Conservation (phyloP, 2,113 vertebrate genomes). For the Oxyura jamaicensis region DNA sequence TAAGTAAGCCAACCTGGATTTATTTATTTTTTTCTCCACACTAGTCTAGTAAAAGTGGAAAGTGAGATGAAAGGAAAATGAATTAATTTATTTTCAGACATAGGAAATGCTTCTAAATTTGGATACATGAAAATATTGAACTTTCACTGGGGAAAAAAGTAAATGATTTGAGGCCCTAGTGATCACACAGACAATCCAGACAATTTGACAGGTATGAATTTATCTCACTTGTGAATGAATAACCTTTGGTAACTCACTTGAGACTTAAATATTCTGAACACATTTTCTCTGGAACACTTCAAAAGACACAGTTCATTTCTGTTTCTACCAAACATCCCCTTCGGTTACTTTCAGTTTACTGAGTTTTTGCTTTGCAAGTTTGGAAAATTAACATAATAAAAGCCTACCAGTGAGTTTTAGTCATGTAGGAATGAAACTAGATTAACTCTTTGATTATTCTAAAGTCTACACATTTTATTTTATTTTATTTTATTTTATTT, state of each 20-base stretch:
- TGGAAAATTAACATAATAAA: slow-evolving; percentile 79
- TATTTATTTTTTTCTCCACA: neutral
- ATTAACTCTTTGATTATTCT: slow-evolving; percentile 77
- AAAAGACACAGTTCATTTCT: slow-evolving; percentile 80
- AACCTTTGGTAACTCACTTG: slow-evolving; percentile 82
- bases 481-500: slow-evolving; percentile 20
- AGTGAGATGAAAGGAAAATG: slow-evolving; percentile 72
- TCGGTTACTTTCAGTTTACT: slow-evolving; percentile 74
- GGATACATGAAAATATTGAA: slow-evolving; percentile 77
- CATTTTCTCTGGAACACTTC: slow-evolving; percentile 82
- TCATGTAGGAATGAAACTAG: slow-evolving; percentile 59
- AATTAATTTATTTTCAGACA: slow-evolving; percentile 74
- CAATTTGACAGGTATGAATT: slow-evolving; percentile 85
- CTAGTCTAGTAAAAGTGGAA: slow-evolving; percentile 35
- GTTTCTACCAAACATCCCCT: slow-evolving; percentile 71
- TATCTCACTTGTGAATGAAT: slow-evolving; percentile 85
- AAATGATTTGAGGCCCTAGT: slow-evolving; percentile 80
- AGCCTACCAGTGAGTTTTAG: slow-evolving; percentile 63
- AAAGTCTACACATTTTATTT: slow-evolving; percentile 37
- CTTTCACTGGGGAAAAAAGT: slow-evolving; percentile 76
- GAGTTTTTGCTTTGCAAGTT: slow-evolving; percentile 72
- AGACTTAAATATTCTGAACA: slow-evolving; percentile 82
- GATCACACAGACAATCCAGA: slow-evolving; percentile 81
- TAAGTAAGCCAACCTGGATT: neutral
- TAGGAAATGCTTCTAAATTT: slow-evolving; percentile 76